These are phyloP conservation scores for Alethe castanea DNA, from an alignment of 2,113 vertebrate genomes.

Conservation along the genomic window DNA sequence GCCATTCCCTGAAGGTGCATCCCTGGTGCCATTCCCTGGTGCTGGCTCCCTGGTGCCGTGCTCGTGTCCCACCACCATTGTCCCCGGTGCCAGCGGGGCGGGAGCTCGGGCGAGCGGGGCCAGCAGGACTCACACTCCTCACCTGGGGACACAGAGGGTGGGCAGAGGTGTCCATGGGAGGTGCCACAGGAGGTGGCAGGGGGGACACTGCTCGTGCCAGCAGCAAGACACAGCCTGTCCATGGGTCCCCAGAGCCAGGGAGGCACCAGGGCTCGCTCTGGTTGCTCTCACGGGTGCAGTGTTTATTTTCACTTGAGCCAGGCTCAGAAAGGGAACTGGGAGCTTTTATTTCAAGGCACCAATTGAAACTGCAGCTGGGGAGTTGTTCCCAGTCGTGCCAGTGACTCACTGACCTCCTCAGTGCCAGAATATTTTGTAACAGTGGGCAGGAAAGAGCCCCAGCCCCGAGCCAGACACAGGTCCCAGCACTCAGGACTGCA, in stretches of 20 bases:
- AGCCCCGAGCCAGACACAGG: fast-evolving
- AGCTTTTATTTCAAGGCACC: neutral
- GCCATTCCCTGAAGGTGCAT: fast-evolving
- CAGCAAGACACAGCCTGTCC: neutral
- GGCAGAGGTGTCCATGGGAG: neutral
- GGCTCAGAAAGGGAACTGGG: constrained; percentile 38
- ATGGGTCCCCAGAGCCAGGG: neutral
- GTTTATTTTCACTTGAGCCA: constrained; percentile 12
- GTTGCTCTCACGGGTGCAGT: neutral
- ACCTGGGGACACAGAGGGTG: constrained; percentile 35
- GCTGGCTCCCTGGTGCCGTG: constrained; percentile 62
- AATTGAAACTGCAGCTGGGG: constrained; percentile 10
- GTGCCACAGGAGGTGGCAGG: neutral
- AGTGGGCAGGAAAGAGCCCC: neutral
- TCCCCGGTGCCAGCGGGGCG: constrained; percentile 41
- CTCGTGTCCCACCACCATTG: constrained; percentile 59
- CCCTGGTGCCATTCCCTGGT: fast-evolving
- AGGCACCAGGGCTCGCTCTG: fast-evolving
- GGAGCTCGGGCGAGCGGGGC: neutral
- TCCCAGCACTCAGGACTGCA: fast-evolving
- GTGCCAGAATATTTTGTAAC: neutral
- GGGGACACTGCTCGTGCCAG: neutral
- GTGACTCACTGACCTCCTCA: neutral
- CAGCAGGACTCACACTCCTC: constrained; percentile 66
- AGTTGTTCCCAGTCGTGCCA: neutral